Percentiles rank a stretch among this genome's conserved stretches.
These are phyloP conservation scores for Neodiprion lecontei DNA, from an alignment of 1,140 invertebrate species.

Conservation along the genomic window DNA sequence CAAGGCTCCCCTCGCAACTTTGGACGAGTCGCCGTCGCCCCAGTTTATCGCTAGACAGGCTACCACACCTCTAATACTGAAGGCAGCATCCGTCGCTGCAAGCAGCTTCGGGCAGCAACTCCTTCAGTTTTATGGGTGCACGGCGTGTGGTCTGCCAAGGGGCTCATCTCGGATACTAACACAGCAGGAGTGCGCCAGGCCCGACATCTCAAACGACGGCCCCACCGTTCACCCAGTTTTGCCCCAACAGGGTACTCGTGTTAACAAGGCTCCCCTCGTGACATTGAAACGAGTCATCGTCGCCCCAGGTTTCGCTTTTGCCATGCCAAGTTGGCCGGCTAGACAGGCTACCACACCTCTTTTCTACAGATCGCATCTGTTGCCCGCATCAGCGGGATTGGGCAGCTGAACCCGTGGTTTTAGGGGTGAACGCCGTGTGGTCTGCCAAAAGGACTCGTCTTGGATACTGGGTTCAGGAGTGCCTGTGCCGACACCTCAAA, in stretches of 20 bases:
- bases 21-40: background rate
- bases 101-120: background rate
- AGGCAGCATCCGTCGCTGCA: background rate
- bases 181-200: background rate
- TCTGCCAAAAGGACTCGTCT: constrained; percentile 40
- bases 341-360: too few species aligned
- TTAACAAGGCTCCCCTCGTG: too few species aligned
- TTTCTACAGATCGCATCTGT: too few species aligned
- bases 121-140: background rate
- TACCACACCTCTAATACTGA: background rate
- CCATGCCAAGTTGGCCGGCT: too few species aligned
- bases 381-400: too few species aligned
- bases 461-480: too few species aligned
- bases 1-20: background rate
- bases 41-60: background rate
- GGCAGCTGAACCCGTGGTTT: too few species aligned
- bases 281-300: too few species aligned
- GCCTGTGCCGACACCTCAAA: too few species aligned
- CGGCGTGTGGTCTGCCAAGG: background rate
- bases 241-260: too few species aligned
- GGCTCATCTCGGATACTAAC: background rate
- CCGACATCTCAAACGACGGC: background rate
- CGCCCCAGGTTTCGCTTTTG: too few species aligned
- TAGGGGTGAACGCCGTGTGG: constrained; percentile 44
- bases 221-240: background rate